phyloP scores from a whole-genome alignment of 1,140 invertebrate genomes.

The Nautilus pompilius region DNA sequence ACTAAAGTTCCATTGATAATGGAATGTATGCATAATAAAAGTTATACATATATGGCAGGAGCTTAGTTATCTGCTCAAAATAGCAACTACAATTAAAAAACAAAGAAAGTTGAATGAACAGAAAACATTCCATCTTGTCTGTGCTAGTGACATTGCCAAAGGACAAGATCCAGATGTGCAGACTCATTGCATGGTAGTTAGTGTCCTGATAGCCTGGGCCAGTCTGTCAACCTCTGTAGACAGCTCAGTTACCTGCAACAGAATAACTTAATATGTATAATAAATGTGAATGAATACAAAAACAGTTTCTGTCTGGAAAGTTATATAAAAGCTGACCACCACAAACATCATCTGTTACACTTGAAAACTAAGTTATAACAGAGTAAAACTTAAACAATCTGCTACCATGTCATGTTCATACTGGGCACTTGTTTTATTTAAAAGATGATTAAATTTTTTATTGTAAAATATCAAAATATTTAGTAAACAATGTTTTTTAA shows the following conservation, averaged over 20 bases:
- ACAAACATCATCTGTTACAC: not conserved
- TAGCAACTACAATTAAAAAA: no score
- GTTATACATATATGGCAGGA: no score
- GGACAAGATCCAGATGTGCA: constrained; percentile 3
- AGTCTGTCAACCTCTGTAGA: constrained; percentile 72
- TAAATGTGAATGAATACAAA: not conserved
- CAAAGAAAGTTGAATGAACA: no score
- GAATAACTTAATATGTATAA: not conserved
- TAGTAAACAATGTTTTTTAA: no score
- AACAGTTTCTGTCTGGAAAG: not conserved
- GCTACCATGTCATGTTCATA: not conserved
- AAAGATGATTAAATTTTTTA: no score
- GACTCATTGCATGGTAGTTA: constrained; percentile 25
- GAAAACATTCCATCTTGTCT: no score
- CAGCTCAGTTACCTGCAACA: constrained; percentile 56
- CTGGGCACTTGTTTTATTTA: not conserved
- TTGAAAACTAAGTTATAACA: not conserved
- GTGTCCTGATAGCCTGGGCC: constrained; percentile 61
- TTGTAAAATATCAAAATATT: no score
- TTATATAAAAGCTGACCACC: not conserved
- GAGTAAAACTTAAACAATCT: not conserved
- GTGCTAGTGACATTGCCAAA: not conserved
- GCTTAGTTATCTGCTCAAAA: no score
- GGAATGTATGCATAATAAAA: no score
- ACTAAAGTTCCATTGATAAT: no score